A percentile compares a stretch with the other conserved stretches of the same genome.
These are phyloP conservation scores for Ctenosaura bakeri DNA, from an alignment of 2,797 vertebrate genomes.

Conservation along the genomic window DNA sequence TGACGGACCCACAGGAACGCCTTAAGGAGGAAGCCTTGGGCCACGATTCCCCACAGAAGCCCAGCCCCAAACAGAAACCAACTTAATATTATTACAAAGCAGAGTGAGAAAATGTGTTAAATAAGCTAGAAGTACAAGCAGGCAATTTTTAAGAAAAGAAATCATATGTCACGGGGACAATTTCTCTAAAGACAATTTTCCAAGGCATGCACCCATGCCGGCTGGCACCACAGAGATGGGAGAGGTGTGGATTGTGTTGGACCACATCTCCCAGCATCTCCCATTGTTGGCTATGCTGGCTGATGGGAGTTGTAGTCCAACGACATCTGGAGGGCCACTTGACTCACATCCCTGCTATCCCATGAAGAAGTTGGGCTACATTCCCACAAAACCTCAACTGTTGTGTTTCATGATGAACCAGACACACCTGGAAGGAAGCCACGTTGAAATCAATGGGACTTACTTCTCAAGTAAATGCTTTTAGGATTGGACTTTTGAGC, in stretches of 20 bases:
- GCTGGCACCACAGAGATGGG: too few relatives aligned
- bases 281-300: not conserved
- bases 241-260: not conserved
- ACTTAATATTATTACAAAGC: not conserved
- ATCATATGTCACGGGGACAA: not conserved
- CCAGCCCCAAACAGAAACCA: too few relatives aligned
- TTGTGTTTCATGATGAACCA: not conserved
- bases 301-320: not conserved
- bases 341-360: too few relatives aligned
- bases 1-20: too few relatives aligned
- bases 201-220: not conserved
- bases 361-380: not conserved
- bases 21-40: fast-evolving
- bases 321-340: too few relatives aligned
- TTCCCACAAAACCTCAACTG: not conserved
- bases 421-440: not conserved
- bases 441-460: slow-evolving; percentile 34
- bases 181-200: not conserved
- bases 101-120: not conserved
- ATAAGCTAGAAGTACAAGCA: not conserved
- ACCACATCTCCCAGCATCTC: not conserved
- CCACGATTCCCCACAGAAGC: too few relatives aligned
- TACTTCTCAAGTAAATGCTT: slow-evolving; percentile 10
- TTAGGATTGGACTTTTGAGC: slow-evolving; percentile 33
- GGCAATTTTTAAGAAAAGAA: not conserved